Evolutionary conservation across 2,113 vertebrate species (phyloP).

Genomic region (Pollimyrus isidori): DNA sequence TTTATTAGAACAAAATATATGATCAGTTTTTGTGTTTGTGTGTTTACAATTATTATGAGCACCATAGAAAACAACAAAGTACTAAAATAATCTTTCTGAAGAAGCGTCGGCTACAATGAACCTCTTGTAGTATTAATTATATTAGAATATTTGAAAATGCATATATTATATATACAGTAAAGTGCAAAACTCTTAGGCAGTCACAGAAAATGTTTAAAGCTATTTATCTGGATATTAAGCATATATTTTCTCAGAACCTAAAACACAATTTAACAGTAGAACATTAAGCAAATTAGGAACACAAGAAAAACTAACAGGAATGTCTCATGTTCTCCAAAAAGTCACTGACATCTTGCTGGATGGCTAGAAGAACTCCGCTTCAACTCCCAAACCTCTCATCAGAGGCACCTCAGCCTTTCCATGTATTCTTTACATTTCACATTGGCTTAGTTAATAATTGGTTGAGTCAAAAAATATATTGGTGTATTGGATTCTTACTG

Average conservation of each 20-base stretch:
- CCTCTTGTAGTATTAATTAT: background rate
- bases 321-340: background rate
- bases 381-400: background rate
- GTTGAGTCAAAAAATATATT: background rate
- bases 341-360: background rate
- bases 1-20: background rate
- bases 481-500: background rate
- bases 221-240: background rate
- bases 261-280: background rate
- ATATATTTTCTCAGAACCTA: background rate
- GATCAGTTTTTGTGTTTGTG: background rate
- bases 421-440: background rate
- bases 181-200: background rate
- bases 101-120: background rate
- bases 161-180: background rate
- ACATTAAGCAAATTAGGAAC: background rate
- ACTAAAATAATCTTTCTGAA: background rate
- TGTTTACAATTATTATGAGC: background rate
- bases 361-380: background rate
- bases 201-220: background rate
- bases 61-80: background rate
- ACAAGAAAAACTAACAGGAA: background rate
- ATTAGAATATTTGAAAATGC: background rate
- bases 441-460: background rate
- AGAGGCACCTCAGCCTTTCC: background rate